Percentiles rank a stretch among this genome's conserved stretches.
Evolutionary conservation across 2,797 vertebrate species (phyloP).

Genomic region (Tamandua tetradactyla): DNA sequence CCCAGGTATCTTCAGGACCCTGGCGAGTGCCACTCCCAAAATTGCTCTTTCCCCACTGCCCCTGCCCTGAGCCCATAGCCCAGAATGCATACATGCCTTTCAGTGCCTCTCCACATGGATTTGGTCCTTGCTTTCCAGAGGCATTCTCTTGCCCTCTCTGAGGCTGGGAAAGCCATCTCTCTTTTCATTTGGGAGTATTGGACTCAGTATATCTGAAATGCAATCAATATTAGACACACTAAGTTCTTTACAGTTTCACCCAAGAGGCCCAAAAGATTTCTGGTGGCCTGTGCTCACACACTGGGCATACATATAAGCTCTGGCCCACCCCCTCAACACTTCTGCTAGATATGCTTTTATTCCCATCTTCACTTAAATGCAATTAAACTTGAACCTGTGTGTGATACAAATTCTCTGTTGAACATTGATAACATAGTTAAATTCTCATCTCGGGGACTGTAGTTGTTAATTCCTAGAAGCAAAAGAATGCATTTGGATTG

Average conservation of each 20-base stretch:
- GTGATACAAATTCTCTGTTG: not conserved
- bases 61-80: not conserved
- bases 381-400: not conserved
- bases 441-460: not conserved
- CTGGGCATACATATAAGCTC: not conserved
- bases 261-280: not conserved
- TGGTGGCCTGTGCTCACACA: rapidly evolving
- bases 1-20: too few species aligned
- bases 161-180: not conserved
- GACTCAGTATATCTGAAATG: not conserved
- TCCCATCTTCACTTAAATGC: not conserved
- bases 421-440: not conserved
- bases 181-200: not conserved
- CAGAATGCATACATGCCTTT: not conserved
- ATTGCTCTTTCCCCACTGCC: not conserved
- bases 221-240: not conserved
- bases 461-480: conserved; percentile 5
- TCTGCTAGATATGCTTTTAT: not conserved
- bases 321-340: not conserved
- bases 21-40: not conserved
- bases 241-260: not conserved
- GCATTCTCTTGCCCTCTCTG: not conserved
- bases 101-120: not conserved
- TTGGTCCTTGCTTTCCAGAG: not conserved
- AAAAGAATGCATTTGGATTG: not conserved